Base-by-base conservation (phyloP, 2,888 invertebrate species). In the Diadromus collaris region DNA sequence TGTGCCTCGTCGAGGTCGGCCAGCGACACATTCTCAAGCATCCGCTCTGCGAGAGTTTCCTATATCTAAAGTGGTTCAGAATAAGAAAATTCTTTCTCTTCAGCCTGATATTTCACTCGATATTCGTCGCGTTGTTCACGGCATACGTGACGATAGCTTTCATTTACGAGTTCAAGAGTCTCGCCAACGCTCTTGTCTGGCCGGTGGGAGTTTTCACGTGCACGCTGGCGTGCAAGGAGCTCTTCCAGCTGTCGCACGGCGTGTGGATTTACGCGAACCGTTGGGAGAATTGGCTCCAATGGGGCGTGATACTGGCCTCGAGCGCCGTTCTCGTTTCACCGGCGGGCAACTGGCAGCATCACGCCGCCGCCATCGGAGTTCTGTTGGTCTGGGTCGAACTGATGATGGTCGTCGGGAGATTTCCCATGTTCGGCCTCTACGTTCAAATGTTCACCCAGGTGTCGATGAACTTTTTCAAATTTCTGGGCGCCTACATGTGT, bases 361-460 rank as follows among this genome's bases (percentile, higher is more conserved):
- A 96, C 85, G 92, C 95, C 0, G 96, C 96, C 0, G 96, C 96
- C 10, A 91, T 96, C 19, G 95, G 96, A 0, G 95, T 97, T 85
- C 94, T 97, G 79, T 91, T 96, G 68, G 95, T 95, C 48, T 97
- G 97, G 97, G 89, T 96, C 7, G 96, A 97, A 88, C 91, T 96
- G 19, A 96, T 97, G 96, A 95, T 96, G 94, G 94, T 97, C 32
- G 95, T 97, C 19, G 97, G 96, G 27, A 92, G 97, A 73, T 97
- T 97, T 90, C 97, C 97, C 44, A 95, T 95, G 83, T 97, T 97
- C 85, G 97, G 97, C 0, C 92, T 97, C 2, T 97, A 97, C 88
- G 95, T 97, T 27, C 96, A 97, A 91, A 97, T 97, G 96, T 96
- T 97, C 89, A 96, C 96, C 1, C 84, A 92, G 93, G 96, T 97